phyloP scores from a whole-genome alignment of 2,888 invertebrate species.

The Phaonia tiefii region DNA sequence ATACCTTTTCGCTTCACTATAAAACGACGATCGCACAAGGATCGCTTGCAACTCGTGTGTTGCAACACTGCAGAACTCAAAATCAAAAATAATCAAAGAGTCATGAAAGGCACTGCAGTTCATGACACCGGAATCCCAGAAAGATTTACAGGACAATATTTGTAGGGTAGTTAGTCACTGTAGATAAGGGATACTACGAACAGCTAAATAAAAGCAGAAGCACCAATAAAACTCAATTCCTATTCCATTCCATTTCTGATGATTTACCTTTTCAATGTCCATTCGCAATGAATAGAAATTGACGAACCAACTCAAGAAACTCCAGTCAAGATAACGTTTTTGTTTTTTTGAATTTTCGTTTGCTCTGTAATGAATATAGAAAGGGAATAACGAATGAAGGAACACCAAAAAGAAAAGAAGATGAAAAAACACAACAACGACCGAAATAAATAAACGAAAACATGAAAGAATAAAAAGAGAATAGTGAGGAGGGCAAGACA shows the following conservation, averaged over 20 bases:
- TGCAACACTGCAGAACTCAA: too few species aligned
- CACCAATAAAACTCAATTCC: slow-evolving; percentile 29
- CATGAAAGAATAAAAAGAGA: slow-evolving; percentile 2
- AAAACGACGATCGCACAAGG: too few species aligned
- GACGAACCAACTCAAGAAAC: slow-evolving; percentile 42
- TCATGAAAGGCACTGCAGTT: too few species aligned
- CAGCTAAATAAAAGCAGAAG: too few species aligned
- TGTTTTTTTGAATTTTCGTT: slow-evolving; percentile 53
- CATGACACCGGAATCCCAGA: too few species aligned
- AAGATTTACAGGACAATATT: too few species aligned
- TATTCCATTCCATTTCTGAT: slow-evolving; percentile 67
- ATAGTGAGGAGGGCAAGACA: slow-evolving; percentile 16
- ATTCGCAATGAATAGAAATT: slow-evolving; percentile 71
- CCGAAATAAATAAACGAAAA: slow-evolving; percentile 18
- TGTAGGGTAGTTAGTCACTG: too few species aligned
- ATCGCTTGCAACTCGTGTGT: too few species aligned
- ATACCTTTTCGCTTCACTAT: too few species aligned
- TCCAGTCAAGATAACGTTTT: slow-evolving; percentile 43
- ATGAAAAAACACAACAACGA: background rate
- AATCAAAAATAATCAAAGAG: too few species aligned
- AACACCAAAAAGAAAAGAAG: too few species aligned
- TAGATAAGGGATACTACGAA: too few species aligned
- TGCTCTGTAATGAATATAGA: slow-evolving; percentile 40
- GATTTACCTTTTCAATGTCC: slow-evolving; percentile 39
- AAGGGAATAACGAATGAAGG: background rate